Evolutionary conservation across 2,797 vertebrate species (phyloP).

Genomic region (Clamator glandarius): DNA sequence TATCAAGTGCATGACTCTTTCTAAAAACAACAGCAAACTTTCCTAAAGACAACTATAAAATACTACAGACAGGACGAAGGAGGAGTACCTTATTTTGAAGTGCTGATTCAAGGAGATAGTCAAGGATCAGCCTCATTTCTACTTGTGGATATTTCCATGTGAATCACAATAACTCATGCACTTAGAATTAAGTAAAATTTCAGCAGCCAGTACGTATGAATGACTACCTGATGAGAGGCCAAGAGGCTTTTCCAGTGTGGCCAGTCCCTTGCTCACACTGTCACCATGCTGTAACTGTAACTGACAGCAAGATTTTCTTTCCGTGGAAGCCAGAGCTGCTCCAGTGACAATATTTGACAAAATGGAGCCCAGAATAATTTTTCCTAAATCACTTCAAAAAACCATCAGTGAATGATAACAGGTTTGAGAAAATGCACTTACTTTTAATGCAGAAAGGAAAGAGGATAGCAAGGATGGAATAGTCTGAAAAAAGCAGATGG

Average conservation of each 20-base stretch:
- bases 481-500: constrained; percentile 59
- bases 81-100: not conserved
- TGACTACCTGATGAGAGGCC: not conserved
- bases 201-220: not conserved
- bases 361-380: not conserved
- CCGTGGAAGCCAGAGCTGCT: not conserved
- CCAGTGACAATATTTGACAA: not conserved
- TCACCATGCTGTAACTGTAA: not conserved
- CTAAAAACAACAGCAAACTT: not conserved
- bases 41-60: not conserved
- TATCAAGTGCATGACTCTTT: not conserved
- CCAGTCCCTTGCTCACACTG: not conserved
- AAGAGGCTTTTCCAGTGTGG: not conserved
- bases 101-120: not conserved
- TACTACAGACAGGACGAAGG: not conserved
- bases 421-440: not conserved
- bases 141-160: not conserved
- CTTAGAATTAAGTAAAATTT: not conserved
- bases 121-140: not conserved
- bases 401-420: not conserved
- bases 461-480: constrained; percentile 28
- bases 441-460: constrained; percentile 24
- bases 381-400: not conserved
- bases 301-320: not conserved
- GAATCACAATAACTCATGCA: not conserved